Base-by-base conservation (phyloP, 2,888 invertebrate species). In the Drosophila buzzatii region DNA sequence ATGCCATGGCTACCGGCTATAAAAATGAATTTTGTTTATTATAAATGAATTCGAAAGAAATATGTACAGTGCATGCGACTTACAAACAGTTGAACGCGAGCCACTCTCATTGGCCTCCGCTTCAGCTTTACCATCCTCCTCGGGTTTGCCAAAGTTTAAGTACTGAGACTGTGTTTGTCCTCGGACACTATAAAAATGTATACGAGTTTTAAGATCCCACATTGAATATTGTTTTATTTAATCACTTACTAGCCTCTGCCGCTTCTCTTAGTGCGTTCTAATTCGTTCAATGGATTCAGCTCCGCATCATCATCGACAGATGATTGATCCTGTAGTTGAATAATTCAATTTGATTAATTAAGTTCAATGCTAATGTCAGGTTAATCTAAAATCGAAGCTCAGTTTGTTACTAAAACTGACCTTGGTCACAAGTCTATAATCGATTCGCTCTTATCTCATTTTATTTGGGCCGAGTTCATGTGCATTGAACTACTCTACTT, bases 121-220 rank as follows among this genome's bases (percentile, higher is more conserved):
- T 91, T 97, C 97, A 0, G 97, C 97, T 91, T 96, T 96, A 20
- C 97, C 97, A 47, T 95, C 94, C 73, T 94, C 90, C 70, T 94
- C 93, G 44, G 95, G 95, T 68, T 94, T 94, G 61, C 95, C 96
- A 79, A 95, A 95, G 90, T 95, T 96, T 82, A 97, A 93, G 92
- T 97, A 97, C 91, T 97, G 97, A 3, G 97, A 97, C 91, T 97
- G 97, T 0, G 97, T 97, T 92, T 97, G 97, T 3, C 97, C 97
- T 57, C 96, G 85, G 42, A 85, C 85, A 80, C 93, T 93, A 31
- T 0, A 76, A 68, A 5, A 3, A 10, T 20, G 1, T 41, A 10
- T 20, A 5, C 5, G n/a, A 31, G 10, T 6, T n/a, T 12, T 52
- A 16, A 23, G 20, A 14, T 18, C 6, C 10, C 9, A 1, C 7